Evolutionary conservation across 2,113 vertebrate species (phyloP).

Genomic region (Ageneiosus marmoratus): DNA sequence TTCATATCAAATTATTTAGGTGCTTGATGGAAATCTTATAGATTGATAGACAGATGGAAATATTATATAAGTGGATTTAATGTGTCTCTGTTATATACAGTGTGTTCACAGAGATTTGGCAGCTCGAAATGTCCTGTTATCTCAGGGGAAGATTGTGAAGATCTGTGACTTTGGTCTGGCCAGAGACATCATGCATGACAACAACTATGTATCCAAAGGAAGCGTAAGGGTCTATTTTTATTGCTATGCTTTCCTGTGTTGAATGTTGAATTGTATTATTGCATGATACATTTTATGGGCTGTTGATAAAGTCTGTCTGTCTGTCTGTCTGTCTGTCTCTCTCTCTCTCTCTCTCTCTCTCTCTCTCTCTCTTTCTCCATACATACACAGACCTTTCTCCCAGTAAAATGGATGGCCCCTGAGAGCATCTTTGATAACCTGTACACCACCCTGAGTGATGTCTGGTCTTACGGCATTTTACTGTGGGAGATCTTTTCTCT

Average conservation of each 20-base stretch:
- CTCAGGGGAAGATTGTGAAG: constrained; percentile 97
- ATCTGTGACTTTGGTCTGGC: constrained; percentile 98
- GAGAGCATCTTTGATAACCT: constrained; percentile 99
- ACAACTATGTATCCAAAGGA: constrained; percentile 98
- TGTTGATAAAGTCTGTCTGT: neutral
- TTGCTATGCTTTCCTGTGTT: neutral
- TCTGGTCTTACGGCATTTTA: constrained; percentile 97
- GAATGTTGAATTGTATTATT: neutral
- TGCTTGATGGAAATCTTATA: neutral
- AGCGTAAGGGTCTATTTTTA: constrained; percentile 78
- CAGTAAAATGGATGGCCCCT: constrained; percentile 99
- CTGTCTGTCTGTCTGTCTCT: too few species aligned
- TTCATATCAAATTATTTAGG: too few species aligned
- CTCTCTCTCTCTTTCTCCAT: neutral
- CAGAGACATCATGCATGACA: constrained; percentile 99
- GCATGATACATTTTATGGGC: neutral
- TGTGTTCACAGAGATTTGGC: constrained; percentile 97
- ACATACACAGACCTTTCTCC: constrained; percentile 87
- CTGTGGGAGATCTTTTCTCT: constrained; percentile 99
- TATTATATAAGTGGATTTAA: neutral
- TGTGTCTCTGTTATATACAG: constrained; percentile 62
- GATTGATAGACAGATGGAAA: neutral
- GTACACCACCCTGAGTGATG: constrained; percentile 94
- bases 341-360: neutral
- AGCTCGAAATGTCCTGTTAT: constrained; percentile 96